Evolutionary conservation across 2,797 vertebrate species (phyloP), one percentile per base, ranked within the genome.

Genomic region (Falco columbarius): DNA sequence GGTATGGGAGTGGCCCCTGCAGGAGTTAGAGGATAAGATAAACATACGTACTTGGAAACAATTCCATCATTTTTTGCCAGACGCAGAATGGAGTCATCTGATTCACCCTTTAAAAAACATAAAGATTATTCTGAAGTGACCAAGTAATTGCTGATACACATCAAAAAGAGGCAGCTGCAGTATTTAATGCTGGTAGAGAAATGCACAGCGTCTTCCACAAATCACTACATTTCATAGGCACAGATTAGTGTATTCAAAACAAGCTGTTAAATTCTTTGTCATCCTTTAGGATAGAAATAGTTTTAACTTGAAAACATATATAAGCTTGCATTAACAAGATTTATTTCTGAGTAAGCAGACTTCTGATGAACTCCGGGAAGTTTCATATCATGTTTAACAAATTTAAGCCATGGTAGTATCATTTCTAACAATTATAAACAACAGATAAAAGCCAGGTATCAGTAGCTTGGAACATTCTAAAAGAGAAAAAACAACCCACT

Each of bases 81-180:
- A 86, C 99, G 98, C 47, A 99, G 98, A 94, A 99, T 99, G 96
- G 99, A 99, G 90, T 99, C 99, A n/a, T 99, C 99, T 9, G 99
- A 99, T 97, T 99, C 99, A 4, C 99, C 99, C 99, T 99, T 87
- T 9, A 75, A 71, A 73, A 38, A 47, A 29, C 24, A 62, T 21
- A 66, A 36, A 62, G 38, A 71, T 22, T n/a, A 71, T 38, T 81
- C 36, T 23, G 21, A 86, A 87, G 51, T 55, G n/a, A 82, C 44
- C 75, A 68, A 84, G 9, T 44, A 71, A 47, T 9, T 72, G 44
- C n/a, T 52, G 51, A 79, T 20, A 71, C 5, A 20, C 6, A 10
- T 20, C 22, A 32, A 47, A 58, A 21, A 47, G 58, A 82, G 19
- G 47, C 81, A 93, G 94, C 83, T 93, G 92, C 84, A 81, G 38